Evolutionary conservation across 2,888 invertebrate genomes (phyloP), one percentile per base, ranked within the genome.

Genomic region (Tupiocoris notatus): DNA sequence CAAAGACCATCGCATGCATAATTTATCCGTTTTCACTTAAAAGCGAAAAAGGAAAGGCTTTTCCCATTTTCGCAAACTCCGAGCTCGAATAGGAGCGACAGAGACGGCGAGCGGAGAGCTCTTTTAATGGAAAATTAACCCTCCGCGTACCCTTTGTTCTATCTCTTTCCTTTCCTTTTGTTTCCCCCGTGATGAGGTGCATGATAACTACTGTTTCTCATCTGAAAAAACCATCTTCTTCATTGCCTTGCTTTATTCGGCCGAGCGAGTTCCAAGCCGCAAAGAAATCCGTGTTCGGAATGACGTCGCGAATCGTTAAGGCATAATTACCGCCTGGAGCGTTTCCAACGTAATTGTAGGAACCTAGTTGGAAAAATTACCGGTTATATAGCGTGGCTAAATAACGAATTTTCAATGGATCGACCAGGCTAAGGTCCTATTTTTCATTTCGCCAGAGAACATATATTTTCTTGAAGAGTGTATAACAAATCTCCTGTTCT

Each of bases 131-230:
- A n/a, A 24, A 65, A 65, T 65, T 39, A 65, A 24, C 65, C 65
- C 39, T 24, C 25, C 1, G 64, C 7, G 25, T 7, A 9, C 17
- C 64, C 25, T 65, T 65, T 39, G 65, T 65, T 39, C 39, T 17
- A 20, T 39, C 6, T 12, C 39, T 1, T 1, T 20, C 25, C 65
- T 39, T n/a, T 65, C 25, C 25, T 39, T 65, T 24, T 39, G 65
- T 39, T 39, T 39, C 39, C 20, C 25, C 39, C 20, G 25, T 65
- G 65, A 65, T 65, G 65, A 65, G 65, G 65, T 65, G 64, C 65
- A 39, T 65, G 54, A 65, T 65, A 65, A 17, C 65, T 1, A 24
- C 65, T 39, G 39, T 39, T 6, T 17, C 39, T 39, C 25, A 39
- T 39, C 39, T 39, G 64, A 24, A 65, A 24, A 65, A 64, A 25